Base-by-base conservation (phyloP, 1,140 invertebrate genomes). In the Magallana gigas region DNA sequence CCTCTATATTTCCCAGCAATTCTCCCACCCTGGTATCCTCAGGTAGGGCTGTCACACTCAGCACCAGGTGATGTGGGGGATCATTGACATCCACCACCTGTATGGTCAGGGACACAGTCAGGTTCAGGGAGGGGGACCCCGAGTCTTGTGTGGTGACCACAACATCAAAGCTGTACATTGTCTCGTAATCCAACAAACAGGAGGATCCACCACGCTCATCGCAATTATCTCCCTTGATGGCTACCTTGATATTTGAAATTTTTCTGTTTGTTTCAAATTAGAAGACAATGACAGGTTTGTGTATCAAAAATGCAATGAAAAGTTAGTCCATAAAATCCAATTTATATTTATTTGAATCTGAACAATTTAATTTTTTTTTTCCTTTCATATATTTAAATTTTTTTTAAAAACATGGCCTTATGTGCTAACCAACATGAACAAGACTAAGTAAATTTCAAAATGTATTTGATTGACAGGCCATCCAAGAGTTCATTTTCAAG, bases 181-280 rank as follows among this genome's bases (percentile, higher is more conserved):
- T 85, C 64, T 92, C 91, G 86, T 76, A 90, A 87, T 92, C 90
- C 48, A 92, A 83, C 58, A 88, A 64, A 86, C 91, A 91, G 16
- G 64, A 85, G 12, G 64, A 4, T 1, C 80, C 88, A n/a, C 89
- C 88, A 2, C 23, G 68, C 12, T 36, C 48, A 8, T 60, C 12
- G 85, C 90, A 91, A 12, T 71, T 14, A 12, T 86, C 36, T 64
- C 90, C 90, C 83, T 86, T 90, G 60, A 90, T 90, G 36, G 59
- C 56, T 29, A 91, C 87, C 91, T 91, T 68, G 16, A 29, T 7
- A 81, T 23, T 29, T 23, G 23, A 23, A 29, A 18, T 16, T 14
- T 4, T 81, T 8, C 9, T 18, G n/a, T 2, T 8, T 64, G 62
- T 8, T 6, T n/a, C 16, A 8, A 68, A 68, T n/a, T 68, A 5